Evolutionary conservation across 2,113 vertebrate genomes (phyloP).

Genomic region (cat (Felis catus)): F.catus_Fca126_mat1.0 CM031414.1:108723001-108723500

Average conservation of each 20-base stretch:
- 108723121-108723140: not conserved
- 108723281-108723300: not conserved
- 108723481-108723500: not conserved
- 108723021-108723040: not conserved
- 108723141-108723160: not conserved
- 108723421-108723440: constrained; percentile 21
- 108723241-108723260: not conserved
- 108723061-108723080: not conserved
- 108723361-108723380: not conserved
- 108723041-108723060: not conserved
- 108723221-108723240: not conserved
- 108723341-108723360: not conserved
- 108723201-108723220: not conserved
- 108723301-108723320: not conserved
- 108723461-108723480: not conserved
- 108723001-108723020: not conserved
- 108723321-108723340: constrained; percentile 16
- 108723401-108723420: constrained; percentile 20
- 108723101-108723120: not conserved
- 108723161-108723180: not conserved
- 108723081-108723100: not conserved
- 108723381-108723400: not conserved
- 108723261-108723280: not conserved
- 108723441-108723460: not conserved
- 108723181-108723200: not conserved